A percentile compares a stretch with the other conserved stretches of the same genome.
These are phyloP conservation scores for Sebastes paucispinis DNA, from an alignment of 2,797 vertebrate genomes.

Conservation along the genomic window DNA sequence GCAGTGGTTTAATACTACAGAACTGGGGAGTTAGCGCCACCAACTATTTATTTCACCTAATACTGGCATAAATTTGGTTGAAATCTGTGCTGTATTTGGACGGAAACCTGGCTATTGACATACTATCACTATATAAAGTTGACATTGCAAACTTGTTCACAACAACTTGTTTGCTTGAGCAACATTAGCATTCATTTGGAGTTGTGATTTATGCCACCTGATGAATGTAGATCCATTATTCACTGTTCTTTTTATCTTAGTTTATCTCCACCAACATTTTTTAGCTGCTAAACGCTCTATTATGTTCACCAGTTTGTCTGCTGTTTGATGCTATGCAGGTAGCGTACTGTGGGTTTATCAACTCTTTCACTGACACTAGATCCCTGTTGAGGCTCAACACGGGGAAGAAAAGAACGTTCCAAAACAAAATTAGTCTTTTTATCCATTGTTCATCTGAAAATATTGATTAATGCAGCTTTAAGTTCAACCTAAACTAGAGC, in stretches of 20 bases:
- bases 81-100: too few relatives aligned
- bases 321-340: not conserved
- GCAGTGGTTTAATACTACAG: too few relatives aligned
- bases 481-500: not conserved
- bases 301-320: not conserved
- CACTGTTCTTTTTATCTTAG: not conserved
- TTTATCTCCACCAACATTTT: not conserved
- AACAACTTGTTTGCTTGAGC: too few relatives aligned
- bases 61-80: too few relatives aligned
- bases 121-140: too few relatives aligned
- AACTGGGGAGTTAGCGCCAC: too few relatives aligned
- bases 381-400: not conserved
- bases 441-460: not conserved
- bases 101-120: too few relatives aligned
- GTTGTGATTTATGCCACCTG: not conserved
- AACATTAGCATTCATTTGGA: not conserved
- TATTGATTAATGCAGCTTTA: not conserved
- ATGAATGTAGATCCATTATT: accelerated
- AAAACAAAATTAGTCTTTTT: not conserved
- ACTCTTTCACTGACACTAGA: not conserved
- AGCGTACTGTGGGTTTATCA: not conserved
- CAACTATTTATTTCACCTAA: too few relatives aligned
- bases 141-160: too few relatives aligned
- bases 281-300: not conserved
- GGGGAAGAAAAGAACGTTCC: not conserved